Evolutionary conservation across 2,113 vertebrate species (phyloP).

Genomic region (Platysteira castanea): DNA sequence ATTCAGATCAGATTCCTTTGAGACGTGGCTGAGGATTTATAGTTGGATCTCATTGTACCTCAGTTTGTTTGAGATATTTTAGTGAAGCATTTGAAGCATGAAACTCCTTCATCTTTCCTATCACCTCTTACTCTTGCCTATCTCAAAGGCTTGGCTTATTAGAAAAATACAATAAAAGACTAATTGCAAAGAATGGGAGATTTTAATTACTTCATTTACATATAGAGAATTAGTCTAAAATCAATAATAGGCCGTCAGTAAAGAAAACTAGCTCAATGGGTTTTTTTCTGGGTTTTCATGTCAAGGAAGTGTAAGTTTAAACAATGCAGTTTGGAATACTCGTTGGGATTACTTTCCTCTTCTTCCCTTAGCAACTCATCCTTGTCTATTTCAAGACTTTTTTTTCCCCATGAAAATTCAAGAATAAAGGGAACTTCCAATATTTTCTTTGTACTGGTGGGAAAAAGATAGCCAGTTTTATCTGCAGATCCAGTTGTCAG

Average conservation of each 20-base stretch:
- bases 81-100: background rate
- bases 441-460: background rate
- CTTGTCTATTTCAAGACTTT: background rate
- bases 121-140: background rate
- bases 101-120: background rate
- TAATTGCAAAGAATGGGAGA: slow-evolving; percentile 23
- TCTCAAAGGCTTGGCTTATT: background rate
- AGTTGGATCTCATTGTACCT: background rate
- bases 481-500: background rate
- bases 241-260: slow-evolving; percentile 55
- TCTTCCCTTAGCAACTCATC: background rate
- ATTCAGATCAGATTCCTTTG: background rate
- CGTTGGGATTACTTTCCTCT: background rate
- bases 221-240: slow-evolving; percentile 60
- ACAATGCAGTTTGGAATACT: background rate
- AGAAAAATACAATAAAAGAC: slow-evolving; percentile 50
- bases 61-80: background rate
- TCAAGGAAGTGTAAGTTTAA: slow-evolving; percentile 55
- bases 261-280: background rate
- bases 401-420: background rate
- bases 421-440: background rate
- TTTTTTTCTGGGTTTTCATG: slow-evolving; percentile 37
- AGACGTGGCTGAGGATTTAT: background rate
- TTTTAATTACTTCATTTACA: slow-evolving; percentile 65
- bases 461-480: background rate